These are phyloP conservation scores for Sialia sialis DNA, from an alignment of 2,113 vertebrate genomes.

Conservation along the genomic window DNA sequence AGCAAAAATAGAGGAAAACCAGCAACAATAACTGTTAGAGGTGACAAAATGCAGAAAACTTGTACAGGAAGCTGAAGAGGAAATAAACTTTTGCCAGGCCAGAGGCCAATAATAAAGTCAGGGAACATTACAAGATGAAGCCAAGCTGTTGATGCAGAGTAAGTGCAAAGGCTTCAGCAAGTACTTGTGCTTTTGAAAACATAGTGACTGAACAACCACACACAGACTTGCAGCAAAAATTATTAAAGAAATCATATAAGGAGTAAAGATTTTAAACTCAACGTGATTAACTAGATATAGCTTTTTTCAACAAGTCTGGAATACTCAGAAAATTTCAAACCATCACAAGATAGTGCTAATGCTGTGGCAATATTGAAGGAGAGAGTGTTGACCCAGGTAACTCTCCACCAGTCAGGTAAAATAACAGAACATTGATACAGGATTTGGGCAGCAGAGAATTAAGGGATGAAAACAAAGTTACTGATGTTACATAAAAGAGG, in stretches of 20 bases:
- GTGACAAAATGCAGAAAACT: neutral
- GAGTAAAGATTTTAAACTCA: neutral
- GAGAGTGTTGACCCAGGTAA: neutral
- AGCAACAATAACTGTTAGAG: neutral
- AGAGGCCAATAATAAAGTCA: neutral
- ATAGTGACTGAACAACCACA: neutral
- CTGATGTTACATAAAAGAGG: constrained; percentile 38
- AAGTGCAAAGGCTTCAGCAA: neutral
- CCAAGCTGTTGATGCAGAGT: neutral
- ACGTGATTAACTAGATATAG: neutral
- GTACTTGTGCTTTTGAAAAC: neutral
- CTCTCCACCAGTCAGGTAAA: neutral
- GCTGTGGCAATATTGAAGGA: neutral
- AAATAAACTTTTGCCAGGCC: neutral
- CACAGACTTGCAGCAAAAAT: neutral
- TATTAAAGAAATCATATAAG: neutral
- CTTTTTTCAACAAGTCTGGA: neutral
- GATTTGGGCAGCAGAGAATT: constrained; percentile 20
- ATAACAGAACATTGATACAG: constrained; percentile 36
- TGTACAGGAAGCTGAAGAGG: neutral
- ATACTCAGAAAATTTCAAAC: neutral
- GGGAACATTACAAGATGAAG: neutral
- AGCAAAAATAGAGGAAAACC: neutral
- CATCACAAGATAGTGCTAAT: neutral
- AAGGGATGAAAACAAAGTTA: neutral